Evolutionary conservation across 2,888 invertebrate species (phyloP).

Genomic region (Meiosimyza decipiens): DNA sequence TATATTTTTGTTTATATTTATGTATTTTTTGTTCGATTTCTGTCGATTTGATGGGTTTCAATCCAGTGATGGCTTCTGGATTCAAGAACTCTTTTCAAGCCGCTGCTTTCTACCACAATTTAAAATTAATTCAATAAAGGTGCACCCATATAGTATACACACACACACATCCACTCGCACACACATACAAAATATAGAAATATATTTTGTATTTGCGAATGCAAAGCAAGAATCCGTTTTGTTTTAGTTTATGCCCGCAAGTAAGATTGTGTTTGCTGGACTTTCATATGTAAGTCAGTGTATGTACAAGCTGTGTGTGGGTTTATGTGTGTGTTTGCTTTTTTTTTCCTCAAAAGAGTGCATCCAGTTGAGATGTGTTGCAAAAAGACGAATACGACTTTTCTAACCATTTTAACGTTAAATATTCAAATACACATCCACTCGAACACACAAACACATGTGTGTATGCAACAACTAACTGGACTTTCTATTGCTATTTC

Average conservation of each 20-base stretch:
- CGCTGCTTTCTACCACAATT: no score
- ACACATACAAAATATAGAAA: not conserved
- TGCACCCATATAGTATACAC: not conserved
- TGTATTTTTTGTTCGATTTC: no score
- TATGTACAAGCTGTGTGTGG: slow-evolving; percentile 1
- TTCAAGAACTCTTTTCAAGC: no score
- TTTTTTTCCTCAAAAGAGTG: slow-evolving; percentile 24
- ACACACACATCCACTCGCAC: not conserved
- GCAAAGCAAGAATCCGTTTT: slow-evolving; percentile 35
- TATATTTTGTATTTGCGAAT: slow-evolving; percentile 32
- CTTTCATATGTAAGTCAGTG: not conserved
- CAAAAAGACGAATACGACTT: slow-evolving; percentile 40
- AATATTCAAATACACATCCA: slow-evolving; percentile 19
- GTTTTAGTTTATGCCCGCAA: slow-evolving; percentile 36
- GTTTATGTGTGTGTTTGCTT: slow-evolving; percentile 3
- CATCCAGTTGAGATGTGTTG: slow-evolving; percentile 25
- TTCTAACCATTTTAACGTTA: slow-evolving; percentile 36
- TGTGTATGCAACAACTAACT: no score
- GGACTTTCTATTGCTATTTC: slow-evolving; percentile 11
- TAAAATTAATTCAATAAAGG: not conserved
- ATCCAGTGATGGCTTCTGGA: no score
- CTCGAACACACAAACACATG: slow-evolving; percentile 1
- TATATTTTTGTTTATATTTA: no score
- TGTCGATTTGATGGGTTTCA: no score
- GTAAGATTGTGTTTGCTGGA: slow-evolving; percentile 30